Percentiles rank a stretch among this genome's conserved stretches.
Conservation (phyloP, 2,888 invertebrate genomes). For the Protophormia terraenovae region DNA sequence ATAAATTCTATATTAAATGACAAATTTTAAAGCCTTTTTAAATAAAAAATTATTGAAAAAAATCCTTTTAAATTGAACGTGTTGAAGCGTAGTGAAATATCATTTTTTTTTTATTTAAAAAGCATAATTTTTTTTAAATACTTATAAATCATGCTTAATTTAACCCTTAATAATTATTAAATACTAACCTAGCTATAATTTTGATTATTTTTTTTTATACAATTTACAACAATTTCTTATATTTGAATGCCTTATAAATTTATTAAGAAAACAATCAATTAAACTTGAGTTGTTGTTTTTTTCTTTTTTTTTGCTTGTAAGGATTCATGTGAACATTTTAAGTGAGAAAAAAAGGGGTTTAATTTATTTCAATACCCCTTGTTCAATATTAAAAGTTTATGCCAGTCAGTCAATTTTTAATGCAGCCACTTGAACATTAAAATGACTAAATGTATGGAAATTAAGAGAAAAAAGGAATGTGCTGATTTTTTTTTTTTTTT, state of each 20-base stretch:
- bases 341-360: slow-evolving; percentile 16
- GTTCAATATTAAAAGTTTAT: slow-evolving; percentile 56
- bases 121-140: slow-evolving; percentile 57
- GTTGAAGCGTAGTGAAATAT: slow-evolving; percentile 75
- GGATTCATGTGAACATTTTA: slow-evolving; percentile 57
- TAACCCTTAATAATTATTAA: slow-evolving; percentile 43
- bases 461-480: slow-evolving; percentile 34
- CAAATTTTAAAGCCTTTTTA: too few relatives aligned
- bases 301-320: not conserved
- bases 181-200: not conserved
- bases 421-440: slow-evolving; percentile 52
- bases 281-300: too few relatives aligned
- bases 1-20: too few relatives aligned
- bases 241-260: slow-evolving; percentile 36
- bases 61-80: slow-evolving; percentile 64
- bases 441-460: slow-evolving; percentile 38
- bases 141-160: slow-evolving; percentile 69
- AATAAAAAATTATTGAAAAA: not conserved
- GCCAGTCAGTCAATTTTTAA: slow-evolving; percentile 41
- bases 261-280: slow-evolving; percentile 63
- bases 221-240: slow-evolving; percentile 47
- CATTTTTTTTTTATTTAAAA: slow-evolving; percentile 26
- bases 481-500: slow-evolving; percentile 23
- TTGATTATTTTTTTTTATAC: not conserved
- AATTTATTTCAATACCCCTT: slow-evolving; percentile 34